Percentiles rank a stretch among this genome's conserved stretches.
Evolutionary conservation across 2,797 vertebrate genomes (phyloP).

Genomic region (Halcyon smyrnensis): DNA sequence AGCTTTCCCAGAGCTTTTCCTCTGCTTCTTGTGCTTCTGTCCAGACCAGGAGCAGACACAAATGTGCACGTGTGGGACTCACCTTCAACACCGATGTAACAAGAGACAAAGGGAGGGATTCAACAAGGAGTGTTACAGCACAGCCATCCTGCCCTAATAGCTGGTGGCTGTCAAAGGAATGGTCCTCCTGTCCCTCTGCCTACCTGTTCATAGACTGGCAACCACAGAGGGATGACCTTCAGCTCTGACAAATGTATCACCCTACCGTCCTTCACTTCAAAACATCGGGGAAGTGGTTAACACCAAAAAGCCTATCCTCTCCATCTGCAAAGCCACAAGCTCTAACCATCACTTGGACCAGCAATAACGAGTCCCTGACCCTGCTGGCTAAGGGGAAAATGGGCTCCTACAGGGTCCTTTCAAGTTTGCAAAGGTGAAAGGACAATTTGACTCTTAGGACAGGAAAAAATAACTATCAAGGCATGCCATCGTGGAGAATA

Average conservation of each 20-base stretch:
- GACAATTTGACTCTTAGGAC: background rate
- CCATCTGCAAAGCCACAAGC: background rate
- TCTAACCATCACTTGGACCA: background rate
- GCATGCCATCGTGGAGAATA: background rate
- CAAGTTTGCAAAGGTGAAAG: background rate
- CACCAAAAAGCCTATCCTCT: background rate
- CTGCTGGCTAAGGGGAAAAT: background rate
- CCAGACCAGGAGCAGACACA: background rate
- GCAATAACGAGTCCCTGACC: background rate
- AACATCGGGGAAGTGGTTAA: background rate
- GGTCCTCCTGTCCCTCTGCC: background rate
- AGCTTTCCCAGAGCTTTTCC: background rate
- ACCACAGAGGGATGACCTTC: background rate
- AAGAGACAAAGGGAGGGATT: background rate
- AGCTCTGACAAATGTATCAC: background rate
- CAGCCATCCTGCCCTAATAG: background rate
- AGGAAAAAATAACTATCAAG: background rate
- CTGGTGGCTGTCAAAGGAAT: background rate
- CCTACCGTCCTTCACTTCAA: background rate
- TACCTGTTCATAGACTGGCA: background rate
- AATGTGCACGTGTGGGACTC: fast-evolving
- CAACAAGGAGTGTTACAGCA: background rate
- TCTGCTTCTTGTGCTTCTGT: background rate
- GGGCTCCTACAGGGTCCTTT: background rate
- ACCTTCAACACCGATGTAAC: fast-evolving